Evolutionary conservation across 2,888 invertebrate species (phyloP), one percentile per base, ranked within the genome.

Genomic region (Smittia sp.): DNA sequence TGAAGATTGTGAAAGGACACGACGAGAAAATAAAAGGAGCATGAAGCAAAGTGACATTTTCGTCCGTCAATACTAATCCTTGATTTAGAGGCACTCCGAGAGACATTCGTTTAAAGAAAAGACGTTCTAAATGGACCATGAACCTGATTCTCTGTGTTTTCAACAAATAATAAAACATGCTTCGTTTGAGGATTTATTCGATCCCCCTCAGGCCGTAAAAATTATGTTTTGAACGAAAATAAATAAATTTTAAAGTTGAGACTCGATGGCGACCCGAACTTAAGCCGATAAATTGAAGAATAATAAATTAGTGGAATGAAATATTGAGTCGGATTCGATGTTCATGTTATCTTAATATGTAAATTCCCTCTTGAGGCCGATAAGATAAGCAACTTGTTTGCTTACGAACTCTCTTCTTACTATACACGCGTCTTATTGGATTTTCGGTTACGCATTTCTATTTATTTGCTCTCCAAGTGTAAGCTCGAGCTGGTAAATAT

Each of bases 1-100:
- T 9, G 3, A 18, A 20, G 3, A 32, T 58, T 58, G 9, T 18
- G 6, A 65, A 65, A 65, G 22, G 25, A 32, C 22, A n/a, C n/a
- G 15, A 13, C 27, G 6, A 1, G 7, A 65, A 27, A 25, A 11
- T 24, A 27, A 65, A 65, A n/a, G 63, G 32, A 22, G 24, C 62
- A 62, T 62, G 11, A 62, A 62, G 38, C 38, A 22, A 62, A 62
- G n/a, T 65, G 63, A 65, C 63, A 65, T 18, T 65, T 65, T 65
- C 6, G n/a, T 58, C 18, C 58, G 7, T 65, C 58, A 62, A 62
- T 22, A 22, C 22, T 65, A 65, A 65, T 65, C 63, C 63, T 65
- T 65, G 63, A 65, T 65, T 65, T 65, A 65, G 27, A n/a, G 27
- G 11, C 25, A n/a, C 13, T 20, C n/a, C 15, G 46, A 46, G 46